Conservation (phyloP, 1,140 invertebrate species). For the Drosophila ambigua region DNA sequence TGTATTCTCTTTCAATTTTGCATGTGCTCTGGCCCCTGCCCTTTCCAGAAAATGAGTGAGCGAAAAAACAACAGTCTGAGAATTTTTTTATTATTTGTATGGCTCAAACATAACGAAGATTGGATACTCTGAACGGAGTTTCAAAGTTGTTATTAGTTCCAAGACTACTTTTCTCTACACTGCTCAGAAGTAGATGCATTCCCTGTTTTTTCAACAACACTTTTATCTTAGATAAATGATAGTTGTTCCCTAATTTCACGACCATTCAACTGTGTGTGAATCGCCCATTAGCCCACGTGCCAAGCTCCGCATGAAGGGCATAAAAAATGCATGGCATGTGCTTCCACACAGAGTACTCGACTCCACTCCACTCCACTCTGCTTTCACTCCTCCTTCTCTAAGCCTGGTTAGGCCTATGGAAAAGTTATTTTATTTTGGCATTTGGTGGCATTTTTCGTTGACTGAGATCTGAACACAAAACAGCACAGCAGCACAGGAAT, state of each 20-base stretch:
- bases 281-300: too few relatives aligned
- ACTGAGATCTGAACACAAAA: slow-evolving; percentile 35
- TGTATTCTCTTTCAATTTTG: slow-evolving; percentile 78
- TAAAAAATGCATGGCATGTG: slow-evolving; percentile 36
- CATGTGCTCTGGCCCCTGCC: slow-evolving; percentile 43
- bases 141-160: too few relatives aligned
- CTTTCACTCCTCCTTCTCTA: slow-evolving; percentile 1
- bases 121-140: too few relatives aligned
- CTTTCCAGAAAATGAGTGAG: not conserved
- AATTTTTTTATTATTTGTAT: not conserved
- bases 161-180: too few relatives aligned
- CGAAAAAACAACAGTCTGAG: slow-evolving; percentile 24
- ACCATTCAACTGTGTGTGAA: too few relatives aligned
- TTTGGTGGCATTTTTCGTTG: slow-evolving; percentile 40
- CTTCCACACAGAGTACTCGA: slow-evolving; percentile 10
- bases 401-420: slow-evolving; percentile 30
- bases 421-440: slow-evolving; percentile 31
- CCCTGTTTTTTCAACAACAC: too few relatives aligned
- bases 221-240: too few relatives aligned
- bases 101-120: too few relatives aligned
- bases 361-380: not conserved
- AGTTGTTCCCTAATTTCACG: too few relatives aligned
- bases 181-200: too few relatives aligned
- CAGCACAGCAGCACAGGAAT: slow-evolving; percentile 29
- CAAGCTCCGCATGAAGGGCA: slow-evolving; percentile 15